These are phyloP conservation scores for Cygnus olor DNA, from an alignment of 2,797 vertebrate species.

Conservation along the genomic window DNA sequence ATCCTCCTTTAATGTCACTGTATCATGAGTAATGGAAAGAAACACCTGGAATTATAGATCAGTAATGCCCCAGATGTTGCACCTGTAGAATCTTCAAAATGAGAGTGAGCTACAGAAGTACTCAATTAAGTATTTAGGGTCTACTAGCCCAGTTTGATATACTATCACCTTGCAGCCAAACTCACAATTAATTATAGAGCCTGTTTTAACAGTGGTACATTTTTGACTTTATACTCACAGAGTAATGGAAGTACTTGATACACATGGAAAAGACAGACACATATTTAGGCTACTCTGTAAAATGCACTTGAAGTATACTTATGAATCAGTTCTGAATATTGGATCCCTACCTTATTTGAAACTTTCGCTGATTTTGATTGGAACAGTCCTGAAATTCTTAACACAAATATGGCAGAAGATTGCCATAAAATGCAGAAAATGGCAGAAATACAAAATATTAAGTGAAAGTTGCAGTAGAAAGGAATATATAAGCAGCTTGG, in stretches of 20 bases:
- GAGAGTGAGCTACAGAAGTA: background rate
- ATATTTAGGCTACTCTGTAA: background rate
- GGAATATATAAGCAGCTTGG: background rate
- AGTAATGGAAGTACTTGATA: background rate
- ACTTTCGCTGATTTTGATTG: background rate
- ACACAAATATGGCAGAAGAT: background rate
- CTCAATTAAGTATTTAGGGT: background rate
- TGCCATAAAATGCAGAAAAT: background rate
- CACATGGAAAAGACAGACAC: background rate
- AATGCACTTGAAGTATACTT: slow-evolving; percentile 2
- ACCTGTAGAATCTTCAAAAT: background rate
- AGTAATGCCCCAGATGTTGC: background rate
- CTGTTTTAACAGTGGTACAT: background rate
- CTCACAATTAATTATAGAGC: background rate
- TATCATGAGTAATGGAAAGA: background rate
- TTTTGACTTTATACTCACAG: background rate
- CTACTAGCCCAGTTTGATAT: background rate
- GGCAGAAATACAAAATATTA: slow-evolving; percentile 29
- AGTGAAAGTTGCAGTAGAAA: slow-evolving; percentile 2
- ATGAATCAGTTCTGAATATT: background rate
- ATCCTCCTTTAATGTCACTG: fast-evolving
- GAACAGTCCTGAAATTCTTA: background rate
- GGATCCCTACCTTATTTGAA: background rate
- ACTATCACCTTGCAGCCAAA: background rate
- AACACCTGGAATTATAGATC: background rate